A percentile compares a stretch with the other conserved stretches of the same genome.
These are phyloP conservation scores for Wiebesia pumilae DNA, from an alignment of 1,140 invertebrate genomes.

Conservation along the genomic window DNA sequence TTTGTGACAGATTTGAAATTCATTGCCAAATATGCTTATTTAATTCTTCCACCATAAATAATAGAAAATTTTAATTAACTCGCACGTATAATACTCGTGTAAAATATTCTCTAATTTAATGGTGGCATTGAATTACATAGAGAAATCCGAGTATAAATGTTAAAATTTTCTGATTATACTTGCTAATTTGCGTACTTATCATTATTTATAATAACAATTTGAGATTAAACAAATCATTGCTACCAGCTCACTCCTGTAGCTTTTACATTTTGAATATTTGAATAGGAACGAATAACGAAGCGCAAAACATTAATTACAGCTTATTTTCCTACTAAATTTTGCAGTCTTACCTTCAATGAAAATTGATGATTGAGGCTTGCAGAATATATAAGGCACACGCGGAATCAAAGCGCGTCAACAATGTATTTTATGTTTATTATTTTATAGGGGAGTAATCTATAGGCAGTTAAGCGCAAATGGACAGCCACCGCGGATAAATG, in stretches of 20 bases:
- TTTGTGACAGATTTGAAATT: not conserved
- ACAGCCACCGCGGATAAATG: slow-evolving; percentile 69
- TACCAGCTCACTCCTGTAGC: too few relatives aligned
- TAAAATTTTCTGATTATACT: too few relatives aligned
- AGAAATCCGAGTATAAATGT: too few relatives aligned
- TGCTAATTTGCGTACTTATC: too few relatives aligned
- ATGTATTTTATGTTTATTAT: slow-evolving; percentile 71
- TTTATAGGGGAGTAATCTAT: slow-evolving; percentile 71
- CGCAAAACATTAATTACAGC: slow-evolving; percentile 1
- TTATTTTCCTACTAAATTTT: slow-evolving; percentile 46
- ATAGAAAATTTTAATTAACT: too few relatives aligned
- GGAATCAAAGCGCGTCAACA: slow-evolving; percentile 57
- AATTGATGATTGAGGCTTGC: slow-evolving; percentile 30
- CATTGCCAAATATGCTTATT: not conserved
- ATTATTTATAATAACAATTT: too few relatives aligned
- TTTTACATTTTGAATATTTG: not conserved
- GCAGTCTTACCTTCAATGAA: slow-evolving; percentile 37
- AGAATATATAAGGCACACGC: slow-evolving; percentile 39
- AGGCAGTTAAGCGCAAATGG: slow-evolving; percentile 68
- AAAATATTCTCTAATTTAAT: too few relatives aligned
- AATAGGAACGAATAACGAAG: slow-evolving; percentile 21
- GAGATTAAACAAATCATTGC: too few relatives aligned
- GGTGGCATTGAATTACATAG: too few relatives aligned
- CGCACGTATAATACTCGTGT: too few relatives aligned
- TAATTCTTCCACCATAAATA: not conserved